Conservation (phyloP, 92 coral and sea anemone genomes). For the Porites rus region DNA sequence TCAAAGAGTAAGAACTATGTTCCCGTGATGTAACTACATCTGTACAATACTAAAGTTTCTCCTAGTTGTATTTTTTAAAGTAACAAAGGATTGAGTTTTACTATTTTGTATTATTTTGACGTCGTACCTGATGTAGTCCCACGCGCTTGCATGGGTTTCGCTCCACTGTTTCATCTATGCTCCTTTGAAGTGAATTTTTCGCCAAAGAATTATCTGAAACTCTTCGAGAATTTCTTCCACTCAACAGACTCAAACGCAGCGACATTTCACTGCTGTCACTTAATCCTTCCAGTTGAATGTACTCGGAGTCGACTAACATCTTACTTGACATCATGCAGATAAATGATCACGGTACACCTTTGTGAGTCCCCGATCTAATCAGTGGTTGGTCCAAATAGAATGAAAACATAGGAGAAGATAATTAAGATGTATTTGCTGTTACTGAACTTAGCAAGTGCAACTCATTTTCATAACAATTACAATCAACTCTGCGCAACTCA, state of each 20-base stretch:
- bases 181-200: constrained; percentile 31
- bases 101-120: too few species aligned
- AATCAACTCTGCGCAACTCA: neutral
- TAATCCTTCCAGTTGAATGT: constrained; percentile 37
- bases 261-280: constrained; percentile 36
- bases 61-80: too few species aligned
- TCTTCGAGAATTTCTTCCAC: constrained; percentile 23
- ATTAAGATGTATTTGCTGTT: constrained; percentile 10
- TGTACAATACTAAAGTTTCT: too few species aligned
- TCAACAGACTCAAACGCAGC: neutral
- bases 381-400: constrained; percentile 31
- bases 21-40: too few species aligned
- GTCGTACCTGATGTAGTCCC: constrained; percentile 61
- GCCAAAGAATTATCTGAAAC: constrained; percentile 31
- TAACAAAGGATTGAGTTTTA: too few species aligned
- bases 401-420: neutral
- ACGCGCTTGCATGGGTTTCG: constrained; percentile 61
- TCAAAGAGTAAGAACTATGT: too few species aligned
- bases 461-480: constrained; percentile 49
- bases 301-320: constrained; percentile 29
- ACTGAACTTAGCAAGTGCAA: neutral
- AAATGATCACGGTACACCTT: neutral
- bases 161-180: constrained; percentile 69
- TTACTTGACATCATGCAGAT: constrained; percentile 10
- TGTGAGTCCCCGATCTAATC: constrained; percentile 23